These are phyloP conservation scores for Toxotes chatareus DNA, from an alignment of 2,113 vertebrate species.

Conservation along the genomic window DNA sequence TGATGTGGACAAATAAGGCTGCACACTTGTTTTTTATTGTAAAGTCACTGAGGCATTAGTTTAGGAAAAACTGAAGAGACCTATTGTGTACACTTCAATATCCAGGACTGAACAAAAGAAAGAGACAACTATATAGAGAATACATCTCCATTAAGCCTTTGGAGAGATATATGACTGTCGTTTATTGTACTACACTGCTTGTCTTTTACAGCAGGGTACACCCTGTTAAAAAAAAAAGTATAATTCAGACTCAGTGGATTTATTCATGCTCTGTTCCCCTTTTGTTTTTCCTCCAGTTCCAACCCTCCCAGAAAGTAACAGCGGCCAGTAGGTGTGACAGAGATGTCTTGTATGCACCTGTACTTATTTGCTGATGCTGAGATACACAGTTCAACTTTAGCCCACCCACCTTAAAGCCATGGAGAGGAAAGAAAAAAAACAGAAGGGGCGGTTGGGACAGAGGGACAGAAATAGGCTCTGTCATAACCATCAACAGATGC, in stretches of 20 bases:
- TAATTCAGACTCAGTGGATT: conserved; percentile 50
- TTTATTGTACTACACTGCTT: conserved; percentile 36
- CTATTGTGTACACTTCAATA: conserved; percentile 8
- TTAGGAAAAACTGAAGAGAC: background rate
- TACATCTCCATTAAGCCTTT: conserved; percentile 33
- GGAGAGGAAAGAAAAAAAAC: background rate
- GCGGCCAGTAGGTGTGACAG: conserved; percentile 24
- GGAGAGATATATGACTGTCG: conserved; percentile 35
- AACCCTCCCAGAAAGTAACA: conserved; percentile 13
- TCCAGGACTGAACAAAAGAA: conserved; percentile 20
- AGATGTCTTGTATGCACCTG: conserved; percentile 28
- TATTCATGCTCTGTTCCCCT: conserved; percentile 19
- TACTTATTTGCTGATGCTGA: conserved; percentile 17
- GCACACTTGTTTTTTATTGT: background rate
- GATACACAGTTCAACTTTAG: conserved; percentile 7
- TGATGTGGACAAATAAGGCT: background rate
- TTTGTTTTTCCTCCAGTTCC: background rate
- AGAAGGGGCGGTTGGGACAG: background rate
- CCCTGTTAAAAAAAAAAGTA: conserved; percentile 31
- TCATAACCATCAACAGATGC: conserved; percentile 1
- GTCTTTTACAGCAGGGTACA: conserved; percentile 35
- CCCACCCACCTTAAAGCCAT: background rate
- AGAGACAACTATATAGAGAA: conserved; percentile 18
- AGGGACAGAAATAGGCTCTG: background rate
- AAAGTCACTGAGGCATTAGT: conserved; percentile 1